Evolutionary conservation across 1,140 invertebrate genomes (phyloP).

Genomic region (Penaeus chinensis): DNA sequence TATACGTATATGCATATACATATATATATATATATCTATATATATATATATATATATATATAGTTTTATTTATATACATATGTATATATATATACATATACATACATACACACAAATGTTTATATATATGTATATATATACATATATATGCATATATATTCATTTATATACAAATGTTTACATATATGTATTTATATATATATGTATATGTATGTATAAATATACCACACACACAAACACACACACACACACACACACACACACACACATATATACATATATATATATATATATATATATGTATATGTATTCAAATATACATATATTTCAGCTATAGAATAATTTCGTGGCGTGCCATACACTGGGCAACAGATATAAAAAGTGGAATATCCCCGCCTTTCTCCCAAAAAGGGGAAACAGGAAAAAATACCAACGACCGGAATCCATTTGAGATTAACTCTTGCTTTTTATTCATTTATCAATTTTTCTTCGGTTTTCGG

Average conservation of each 20-base stretch:
- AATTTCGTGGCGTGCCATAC: too few relatives aligned
- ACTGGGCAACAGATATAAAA: too few relatives aligned
- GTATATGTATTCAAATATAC: neutral
- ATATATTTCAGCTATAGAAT: neutral
- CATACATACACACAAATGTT: neutral
- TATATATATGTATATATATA: conserved; percentile 9
- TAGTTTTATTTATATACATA: neutral
- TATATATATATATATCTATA: conserved; percentile 9
- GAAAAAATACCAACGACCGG: too few relatives aligned
- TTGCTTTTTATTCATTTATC: too few relatives aligned
- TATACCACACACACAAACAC: neutral
- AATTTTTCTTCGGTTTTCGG: too few relatives aligned
- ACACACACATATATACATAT: neutral
- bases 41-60: conserved; percentile 17
- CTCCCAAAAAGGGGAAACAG: too few relatives aligned
- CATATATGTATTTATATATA: neutral
- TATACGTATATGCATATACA: neutral
- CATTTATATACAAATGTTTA: conserved; percentile 2
- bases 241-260: neutral
- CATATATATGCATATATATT: conserved; percentile 9
- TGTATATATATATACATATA: conserved; percentile 1
- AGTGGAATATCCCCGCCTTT: too few relatives aligned
- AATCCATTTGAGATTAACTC: too few relatives aligned
- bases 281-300: conserved; percentile 4
- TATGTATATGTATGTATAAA: neutral